These are phyloP conservation scores for Cyprinodon diabolis DNA, from an alignment of 2,797 vertebrate genomes.

Conservation along the genomic window DNA sequence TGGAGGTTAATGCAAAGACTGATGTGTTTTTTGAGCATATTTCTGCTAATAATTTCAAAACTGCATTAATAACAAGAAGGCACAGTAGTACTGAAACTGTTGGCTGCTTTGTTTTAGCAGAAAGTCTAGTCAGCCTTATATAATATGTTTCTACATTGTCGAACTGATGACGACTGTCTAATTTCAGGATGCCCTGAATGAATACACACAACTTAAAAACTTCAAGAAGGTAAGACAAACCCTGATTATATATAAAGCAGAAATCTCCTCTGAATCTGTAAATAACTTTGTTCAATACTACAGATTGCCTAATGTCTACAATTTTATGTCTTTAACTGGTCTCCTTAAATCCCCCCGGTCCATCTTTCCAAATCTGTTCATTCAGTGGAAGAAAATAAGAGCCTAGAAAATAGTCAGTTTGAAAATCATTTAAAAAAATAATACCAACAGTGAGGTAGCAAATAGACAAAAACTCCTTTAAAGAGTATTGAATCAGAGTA, in stretches of 20 bases:
- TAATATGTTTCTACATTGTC: not conserved
- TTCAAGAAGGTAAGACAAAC: slow-evolving; percentile 76
- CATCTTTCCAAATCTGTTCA: too few relatives aligned
- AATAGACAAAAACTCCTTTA: too few relatives aligned
- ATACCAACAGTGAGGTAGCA: too few relatives aligned
- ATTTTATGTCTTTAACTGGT: not conserved
- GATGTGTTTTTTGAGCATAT: not conserved
- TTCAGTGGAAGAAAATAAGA: not conserved
- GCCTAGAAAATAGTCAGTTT: not conserved
- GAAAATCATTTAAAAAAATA: too few relatives aligned
- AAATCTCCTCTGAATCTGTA: not conserved
- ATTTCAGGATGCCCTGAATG: slow-evolving; percentile 79
- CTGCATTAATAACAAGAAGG: not conserved
- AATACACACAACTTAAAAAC: slow-evolving; percentile 80
- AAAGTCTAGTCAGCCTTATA: not conserved
- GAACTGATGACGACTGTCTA: not conserved
- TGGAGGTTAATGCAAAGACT: not conserved
- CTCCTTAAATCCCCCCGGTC: not conserved
- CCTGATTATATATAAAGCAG: not conserved
- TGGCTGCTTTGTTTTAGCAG: not conserved
- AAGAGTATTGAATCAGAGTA: too few relatives aligned
- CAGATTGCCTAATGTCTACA: not conserved
- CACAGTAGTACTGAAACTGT: not conserved
- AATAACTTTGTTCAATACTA: not conserved
- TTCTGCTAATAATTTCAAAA: not conserved